Percentiles rank a stretch among this genome's conserved stretches.
phyloP scores from a whole-genome alignment of 2,888 invertebrate species.

The Metalampra italica region DNA sequence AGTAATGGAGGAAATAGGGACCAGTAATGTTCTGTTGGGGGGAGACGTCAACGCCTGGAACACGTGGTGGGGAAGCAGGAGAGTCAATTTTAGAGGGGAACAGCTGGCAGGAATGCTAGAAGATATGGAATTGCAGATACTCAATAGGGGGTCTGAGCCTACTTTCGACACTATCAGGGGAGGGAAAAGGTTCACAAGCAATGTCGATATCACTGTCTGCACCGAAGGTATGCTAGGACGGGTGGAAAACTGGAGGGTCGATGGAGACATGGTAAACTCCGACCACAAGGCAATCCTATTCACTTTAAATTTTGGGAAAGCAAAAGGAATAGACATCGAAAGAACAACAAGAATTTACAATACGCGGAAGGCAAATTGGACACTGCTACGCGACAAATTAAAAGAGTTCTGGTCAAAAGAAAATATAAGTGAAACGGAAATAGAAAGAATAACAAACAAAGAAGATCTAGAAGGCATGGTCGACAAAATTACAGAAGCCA shows the following conservation, averaged over 20 bases:
- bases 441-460: not conserved
- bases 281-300: not conserved
- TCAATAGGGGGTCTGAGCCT: not conserved
- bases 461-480: not conserved
- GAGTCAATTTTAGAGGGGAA: not conserved
- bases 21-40: constrained; percentile 10
- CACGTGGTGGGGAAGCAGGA: constrained; percentile 15
- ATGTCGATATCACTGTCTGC: not conserved
- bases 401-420: not conserved
- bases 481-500: not conserved
- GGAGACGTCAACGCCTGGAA: constrained; percentile 11
- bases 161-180: no score
- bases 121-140: no score
- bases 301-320: no score
- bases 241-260: not conserved
- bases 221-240: not conserved
- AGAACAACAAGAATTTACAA: not conserved
- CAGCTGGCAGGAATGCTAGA: no score
- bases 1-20: not conserved
- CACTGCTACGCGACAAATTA: not conserved
- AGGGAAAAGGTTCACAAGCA: not conserved
- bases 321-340: not conserved
- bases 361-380: not conserved
- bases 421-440: not conserved
- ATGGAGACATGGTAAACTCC: not conserved